Evolutionary conservation across 2,888 invertebrate species (phyloP).

Genomic region (Allophyes oxyacanthae): DNA sequence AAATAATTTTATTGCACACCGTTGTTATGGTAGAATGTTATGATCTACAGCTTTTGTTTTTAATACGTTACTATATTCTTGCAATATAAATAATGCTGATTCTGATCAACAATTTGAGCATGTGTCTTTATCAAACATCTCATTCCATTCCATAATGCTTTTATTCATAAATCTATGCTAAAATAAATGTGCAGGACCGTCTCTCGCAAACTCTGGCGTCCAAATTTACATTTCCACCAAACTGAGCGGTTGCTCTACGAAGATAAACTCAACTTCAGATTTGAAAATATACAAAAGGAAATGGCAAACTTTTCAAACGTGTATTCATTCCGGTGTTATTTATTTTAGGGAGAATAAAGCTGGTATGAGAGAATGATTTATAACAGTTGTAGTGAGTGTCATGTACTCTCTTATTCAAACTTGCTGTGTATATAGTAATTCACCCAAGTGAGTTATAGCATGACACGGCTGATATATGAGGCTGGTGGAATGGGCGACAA

Average conservation of each 20-base stretch:
- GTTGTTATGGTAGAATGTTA: too few relatives aligned
- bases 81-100: too few relatives aligned
- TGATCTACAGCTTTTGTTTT: too few relatives aligned
- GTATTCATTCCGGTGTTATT: not conserved
- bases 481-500: constrained; percentile 17
- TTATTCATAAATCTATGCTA: constrained; percentile 24
- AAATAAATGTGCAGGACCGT: constrained; percentile 13
- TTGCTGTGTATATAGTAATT: constrained; percentile 27
- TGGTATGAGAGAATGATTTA: constrained; percentile 1
- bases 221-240: constrained; percentile 22
- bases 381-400: not conserved
- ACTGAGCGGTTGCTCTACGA: constrained; percentile 12
- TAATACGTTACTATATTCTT: too few relatives aligned
- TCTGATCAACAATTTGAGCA: too few relatives aligned
- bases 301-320: constrained; percentile 11
- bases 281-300: constrained; percentile 26
- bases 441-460: constrained; percentile 26
- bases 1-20: too few relatives aligned
- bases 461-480: constrained; percentile 28
- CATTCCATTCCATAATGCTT: constrained; percentile 16
- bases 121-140: constrained; percentile 9
- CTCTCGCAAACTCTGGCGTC: constrained; percentile 16
- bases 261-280: constrained; percentile 30
- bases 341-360: not conserved
- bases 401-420: constrained; percentile 10